Conservation (phyloP, 2,888 invertebrate genomes). For the Pimpla rufipes region DNA sequence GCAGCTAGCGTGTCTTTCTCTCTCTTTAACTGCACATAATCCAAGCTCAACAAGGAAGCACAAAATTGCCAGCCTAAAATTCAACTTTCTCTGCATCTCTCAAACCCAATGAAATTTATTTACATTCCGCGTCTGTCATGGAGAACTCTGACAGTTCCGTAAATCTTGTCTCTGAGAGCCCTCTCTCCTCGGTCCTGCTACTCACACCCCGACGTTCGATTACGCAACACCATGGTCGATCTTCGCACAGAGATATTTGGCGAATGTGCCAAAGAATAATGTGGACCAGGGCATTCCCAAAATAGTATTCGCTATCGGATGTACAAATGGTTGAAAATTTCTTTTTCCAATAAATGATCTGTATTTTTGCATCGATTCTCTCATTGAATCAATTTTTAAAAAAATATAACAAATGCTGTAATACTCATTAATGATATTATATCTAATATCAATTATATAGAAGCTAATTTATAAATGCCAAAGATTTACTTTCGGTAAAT, state of each 20-base stretch:
- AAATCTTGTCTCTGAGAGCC: conserved; percentile 8
- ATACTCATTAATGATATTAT: too few species aligned
- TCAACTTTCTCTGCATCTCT: conserved; percentile 12
- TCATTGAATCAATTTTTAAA: background rate
- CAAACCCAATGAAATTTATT: conserved; percentile 56
- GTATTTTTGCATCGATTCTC: background rate
- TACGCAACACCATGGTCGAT: conserved; percentile 53
- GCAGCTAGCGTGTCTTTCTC: background rate
- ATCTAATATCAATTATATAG: too few species aligned
- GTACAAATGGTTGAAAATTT: conserved; percentile 18
- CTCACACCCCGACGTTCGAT: conserved; percentile 11
- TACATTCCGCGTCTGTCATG: conserved; percentile 65
- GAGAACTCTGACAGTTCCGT: conserved; percentile 50
- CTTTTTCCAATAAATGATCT: conserved; percentile 2
- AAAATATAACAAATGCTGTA: background rate
- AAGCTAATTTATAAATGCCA: too few species aligned
- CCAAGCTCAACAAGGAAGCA: conserved; percentile 14
- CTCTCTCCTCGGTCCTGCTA: background rate
- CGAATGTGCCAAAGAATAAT: conserved; percentile 78
- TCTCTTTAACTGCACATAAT: background rate
- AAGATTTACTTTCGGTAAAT: background rate
- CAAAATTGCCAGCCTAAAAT: conserved; percentile 18
- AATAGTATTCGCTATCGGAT: conserved; percentile 76
- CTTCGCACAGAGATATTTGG: conserved; percentile 69
- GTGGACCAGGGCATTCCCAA: conserved; percentile 81